Evolutionary conservation across 92 coral and sea anemone species (phyloP).

Genomic region (Meandrina meandrites): DNA sequence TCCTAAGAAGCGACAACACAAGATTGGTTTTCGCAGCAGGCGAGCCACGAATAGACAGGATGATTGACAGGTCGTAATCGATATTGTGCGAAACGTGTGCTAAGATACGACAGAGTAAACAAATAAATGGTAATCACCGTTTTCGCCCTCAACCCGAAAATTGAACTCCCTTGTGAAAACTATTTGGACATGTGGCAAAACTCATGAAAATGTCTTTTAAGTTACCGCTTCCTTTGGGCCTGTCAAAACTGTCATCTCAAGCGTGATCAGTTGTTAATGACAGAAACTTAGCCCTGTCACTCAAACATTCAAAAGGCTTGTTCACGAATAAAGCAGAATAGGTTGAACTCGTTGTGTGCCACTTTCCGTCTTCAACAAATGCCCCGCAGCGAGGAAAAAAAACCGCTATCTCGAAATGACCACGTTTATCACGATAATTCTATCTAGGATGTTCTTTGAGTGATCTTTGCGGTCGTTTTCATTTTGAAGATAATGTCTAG

Average conservation of each 20-base stretch:
- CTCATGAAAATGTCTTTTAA: constrained; percentile 68
- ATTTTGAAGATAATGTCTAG: constrained; percentile 70
- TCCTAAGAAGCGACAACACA: constrained; percentile 79
- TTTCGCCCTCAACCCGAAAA: constrained; percentile 78
- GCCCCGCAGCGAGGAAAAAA: constrained; percentile 48
- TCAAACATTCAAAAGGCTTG: constrained; percentile 67
- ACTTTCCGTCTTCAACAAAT: constrained; percentile 45
- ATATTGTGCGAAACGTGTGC: constrained; percentile 87
- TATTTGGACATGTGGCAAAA: constrained; percentile 82
- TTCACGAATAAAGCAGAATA: constrained; percentile 41
- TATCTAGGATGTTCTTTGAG: constrained; percentile 41
- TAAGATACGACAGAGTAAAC: constrained; percentile 77
- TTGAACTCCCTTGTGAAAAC: constrained; percentile 85
- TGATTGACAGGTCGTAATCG: constrained; percentile 94
- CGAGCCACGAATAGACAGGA: constrained; percentile 70
- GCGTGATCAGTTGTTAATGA: constrained; percentile 71
- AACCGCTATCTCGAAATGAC: constrained; percentile 47
- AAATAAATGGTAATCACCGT: constrained; percentile 83
- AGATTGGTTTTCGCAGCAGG: constrained; percentile 98
- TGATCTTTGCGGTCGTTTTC: constrained; percentile 57
- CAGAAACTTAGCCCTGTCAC: constrained; percentile 69
- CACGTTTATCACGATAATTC: constrained; percentile 29
- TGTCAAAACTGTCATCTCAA: constrained; percentile 77
- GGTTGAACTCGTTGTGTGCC: constrained; percentile 22
- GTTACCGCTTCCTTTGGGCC: constrained; percentile 80